Percentiles rank a stretch among this genome's conserved stretches.
Conservation (phyloP, 2,113 vertebrate species). For the Haplotaxodon microlepis region DNA sequence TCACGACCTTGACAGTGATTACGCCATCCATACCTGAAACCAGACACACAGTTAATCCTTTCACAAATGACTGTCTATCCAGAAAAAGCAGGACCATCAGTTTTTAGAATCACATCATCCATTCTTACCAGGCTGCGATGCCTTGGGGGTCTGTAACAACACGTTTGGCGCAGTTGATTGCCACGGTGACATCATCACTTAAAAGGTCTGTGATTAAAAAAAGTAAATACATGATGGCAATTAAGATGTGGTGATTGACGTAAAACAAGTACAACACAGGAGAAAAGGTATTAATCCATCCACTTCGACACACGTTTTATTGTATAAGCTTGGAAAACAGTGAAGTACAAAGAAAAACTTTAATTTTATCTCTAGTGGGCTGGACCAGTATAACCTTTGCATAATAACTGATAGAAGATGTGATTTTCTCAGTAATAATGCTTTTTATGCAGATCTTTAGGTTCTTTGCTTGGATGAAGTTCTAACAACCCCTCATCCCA, state of each 20-base stretch:
- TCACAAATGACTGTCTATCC: neutral
- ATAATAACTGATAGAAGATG: neutral
- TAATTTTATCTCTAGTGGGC: neutral
- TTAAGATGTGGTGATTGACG: neutral
- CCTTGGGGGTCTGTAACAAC: neutral
- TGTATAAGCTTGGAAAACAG: neutral
- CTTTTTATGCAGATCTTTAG: neutral
- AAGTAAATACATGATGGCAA: neutral
- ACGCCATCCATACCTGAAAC: neutral
- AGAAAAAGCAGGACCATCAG: neutral
- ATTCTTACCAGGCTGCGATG: neutral
- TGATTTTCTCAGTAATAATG: neutral
- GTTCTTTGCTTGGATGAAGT: neutral
- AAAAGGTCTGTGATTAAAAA: neutral
- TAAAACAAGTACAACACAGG: neutral
- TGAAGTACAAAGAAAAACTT: neutral
- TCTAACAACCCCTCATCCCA: neutral
- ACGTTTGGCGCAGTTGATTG: neutral
- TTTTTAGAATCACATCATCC: neutral
- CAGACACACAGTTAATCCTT: neutral
- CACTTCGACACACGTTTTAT: neutral
- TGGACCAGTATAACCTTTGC: neutral
- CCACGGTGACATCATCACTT: neutral
- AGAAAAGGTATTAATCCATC: neutral
- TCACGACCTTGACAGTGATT: neutral